Base-by-base conservation (phyloP, 2,797 vertebrate species). In the Microctenopoma stevenorrisi region DNA sequence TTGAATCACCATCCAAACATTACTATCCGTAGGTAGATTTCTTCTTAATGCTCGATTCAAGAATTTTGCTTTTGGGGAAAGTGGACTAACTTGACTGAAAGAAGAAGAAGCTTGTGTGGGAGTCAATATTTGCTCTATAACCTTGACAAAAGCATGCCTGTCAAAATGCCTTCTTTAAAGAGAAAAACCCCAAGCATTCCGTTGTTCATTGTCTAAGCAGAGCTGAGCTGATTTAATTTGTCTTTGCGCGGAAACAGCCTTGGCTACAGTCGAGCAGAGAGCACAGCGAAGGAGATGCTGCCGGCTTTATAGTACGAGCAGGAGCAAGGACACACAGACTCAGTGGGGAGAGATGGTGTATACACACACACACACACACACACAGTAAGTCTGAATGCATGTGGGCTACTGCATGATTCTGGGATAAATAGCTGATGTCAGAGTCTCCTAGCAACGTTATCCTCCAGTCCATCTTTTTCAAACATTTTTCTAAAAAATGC, bases 371-470 rank as follows among this genome's bases (percentile, higher is more conserved):
- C 56, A 52, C 49, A 58, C 40, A 59, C 69, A 72, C 56, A 35
- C 71, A 56, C 53, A 57, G 12, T 7, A 49, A 13, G 7, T 57
- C 18, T 76, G 65, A 66, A 50, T 48, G 59, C 71, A 69, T 10
- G 65, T 80, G 70, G 71, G 71, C 74, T 76, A 56, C 73, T 55
- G 82, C 68, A 69, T 81, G 68, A 87, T 70, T 86, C 62, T 67
- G 49, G 61, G 76, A 85, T 72, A 89, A 82, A 83, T 47, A 64
- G 63, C 72, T 42, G 37, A 78, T 89, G 60, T 77, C 72, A 54
- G 26, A 73, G 89, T 91, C 74, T 91, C 91, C 85, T 92, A 89
- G 90, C 91, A 90, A 92, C 91, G 0, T 72, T 78, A 76, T 79
- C 73, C 64, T 47, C 72, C 58, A 50, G 68, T 84, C 47, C 33